Percentiles rank a stretch among this genome's conserved stretches.
Conservation (phyloP, 2,888 invertebrate genomes). For the Endotricha flammealis region DNA sequence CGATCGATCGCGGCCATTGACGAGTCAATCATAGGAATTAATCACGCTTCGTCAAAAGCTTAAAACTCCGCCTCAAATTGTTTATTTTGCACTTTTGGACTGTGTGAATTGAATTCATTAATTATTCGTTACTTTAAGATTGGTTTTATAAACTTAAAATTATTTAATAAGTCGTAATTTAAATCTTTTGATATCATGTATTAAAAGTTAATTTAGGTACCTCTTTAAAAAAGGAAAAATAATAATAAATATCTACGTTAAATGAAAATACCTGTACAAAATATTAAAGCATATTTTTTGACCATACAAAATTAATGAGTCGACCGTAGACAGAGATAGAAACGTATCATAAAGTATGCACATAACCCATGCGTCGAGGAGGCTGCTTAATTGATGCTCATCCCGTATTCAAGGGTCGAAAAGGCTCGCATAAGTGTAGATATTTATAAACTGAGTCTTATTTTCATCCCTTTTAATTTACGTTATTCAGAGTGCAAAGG, state of each 20-base stretch:
- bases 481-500: conserved; percentile 10
- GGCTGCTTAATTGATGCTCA: conserved; percentile 59
- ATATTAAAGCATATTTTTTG: too few species aligned
- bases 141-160: too few species aligned
- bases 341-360: conserved; percentile 9
- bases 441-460: conserved; percentile 43
- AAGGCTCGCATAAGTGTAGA: conserved; percentile 47
- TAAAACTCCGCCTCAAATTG: not conserved
- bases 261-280: too few species aligned
- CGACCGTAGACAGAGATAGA: conserved; percentile 17
- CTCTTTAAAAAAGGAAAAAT: too few species aligned
- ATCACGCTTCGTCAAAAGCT: conserved; percentile 19
- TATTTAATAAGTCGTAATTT: too few species aligned
- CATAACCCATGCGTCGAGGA: conserved; percentile 35
- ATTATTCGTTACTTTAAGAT: too few species aligned
- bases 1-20: conserved; percentile 25
- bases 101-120: not conserved
- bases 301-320: conserved; percentile 25
- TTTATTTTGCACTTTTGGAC: conserved; percentile 3
- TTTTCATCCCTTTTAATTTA: conserved; percentile 20
- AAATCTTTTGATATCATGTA: too few species aligned
- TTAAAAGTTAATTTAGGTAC: too few species aligned
- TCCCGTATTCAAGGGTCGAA: conserved; percentile 57
- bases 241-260: too few species aligned
- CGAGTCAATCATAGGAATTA: conserved; percentile 30